Base-by-base conservation (phyloP, 2,888 invertebrate genomes). In the Amblyjoppa proteus region DNA sequence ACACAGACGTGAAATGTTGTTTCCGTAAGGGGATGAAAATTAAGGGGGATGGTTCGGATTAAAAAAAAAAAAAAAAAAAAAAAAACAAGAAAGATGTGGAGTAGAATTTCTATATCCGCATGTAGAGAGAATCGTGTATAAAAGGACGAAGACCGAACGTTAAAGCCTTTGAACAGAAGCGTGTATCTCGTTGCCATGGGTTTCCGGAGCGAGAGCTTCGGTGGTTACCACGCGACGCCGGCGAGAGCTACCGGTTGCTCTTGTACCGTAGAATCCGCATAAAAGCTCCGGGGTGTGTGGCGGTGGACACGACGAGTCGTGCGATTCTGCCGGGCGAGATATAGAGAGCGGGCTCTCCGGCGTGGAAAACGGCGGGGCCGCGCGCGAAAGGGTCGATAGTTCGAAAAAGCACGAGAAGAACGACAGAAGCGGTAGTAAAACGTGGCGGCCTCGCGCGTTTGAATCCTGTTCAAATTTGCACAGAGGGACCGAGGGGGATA, bases 391-490 rank as follows among this genome's bases (percentile, higher is more conserved):
- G 77, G 73, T 83, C 76, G 69, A 69, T 76, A 64, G 49, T 41
- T 66, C 53, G 31, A 49, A 81, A 77, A 77, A 68, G 68, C 38
- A 56, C 38, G 71, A 38, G 71, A 75, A 82, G 66, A 82, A 78
- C 69, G 75, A 75, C 45, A 25, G 82, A 71, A 74, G 74, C 71
- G 74, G 78, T 82, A 58, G 82, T 85, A 77, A 81, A 82, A 70
- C 68, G 81, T 79, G 83, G 70, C 68, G 78, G 78, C 71, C 85
- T 75, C 45, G 85, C 78, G 84, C 85, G 86, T 88, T 90, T 88
- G 85, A 89, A 90, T 83, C 86, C 87, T 84, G 89, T 89, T 90
- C 91, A 90, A 91, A 91, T 91, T 91, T 91, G 84, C 90, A 89
- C 90, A 91, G 86, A 41, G 77, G 51, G 79, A 85, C 66, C 28